phyloP scores from a whole-genome alignment of 2,797 vertebrate species.

The Sebastes taczanowskii region DNA sequence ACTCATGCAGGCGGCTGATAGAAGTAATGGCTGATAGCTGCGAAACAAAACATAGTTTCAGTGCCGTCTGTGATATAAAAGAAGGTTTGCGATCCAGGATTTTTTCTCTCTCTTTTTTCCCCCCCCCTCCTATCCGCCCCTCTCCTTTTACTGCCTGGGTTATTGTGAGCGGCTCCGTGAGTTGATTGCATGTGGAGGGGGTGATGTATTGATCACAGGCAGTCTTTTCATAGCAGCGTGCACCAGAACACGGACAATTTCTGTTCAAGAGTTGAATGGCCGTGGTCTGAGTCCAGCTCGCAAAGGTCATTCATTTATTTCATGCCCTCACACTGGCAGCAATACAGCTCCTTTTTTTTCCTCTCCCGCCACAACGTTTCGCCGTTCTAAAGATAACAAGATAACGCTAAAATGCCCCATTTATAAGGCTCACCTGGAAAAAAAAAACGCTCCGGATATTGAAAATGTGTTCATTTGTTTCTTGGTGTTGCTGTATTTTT shows the following conservation, averaged over 20 bases:
- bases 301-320: constrained; percentile 68
- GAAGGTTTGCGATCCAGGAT: constrained; percentile 55
- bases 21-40: constrained; percentile 84
- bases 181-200: constrained; percentile 74
- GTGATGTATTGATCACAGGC: constrained; percentile 79
- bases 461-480: constrained; percentile 20
- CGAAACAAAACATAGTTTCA: constrained; percentile 74
- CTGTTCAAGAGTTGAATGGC: constrained; percentile 57
- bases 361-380: constrained; percentile 8
- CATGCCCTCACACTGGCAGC: constrained; percentile 31
- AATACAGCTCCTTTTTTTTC: constrained; percentile 43
- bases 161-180: constrained; percentile 69
- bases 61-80: constrained; percentile 58
- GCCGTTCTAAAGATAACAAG: constrained; percentile 13
- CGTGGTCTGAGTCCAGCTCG: constrained; percentile 58
- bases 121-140: neutral
- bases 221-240: constrained; percentile 72
- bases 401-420: constrained; percentile 24
- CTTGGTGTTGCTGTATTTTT: neutral
- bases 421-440: constrained; percentile 15
- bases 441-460: constrained; percentile 1
- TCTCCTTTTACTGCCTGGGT: constrained; percentile 53
- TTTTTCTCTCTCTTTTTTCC: neutral
- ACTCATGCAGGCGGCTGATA: constrained; percentile 80
- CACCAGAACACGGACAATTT: constrained; percentile 61